Percentiles rank a stretch among this genome's conserved stretches.
phyloP scores from a whole-genome alignment of 2,113 vertebrate genomes.

The Equus quagga region DNA sequence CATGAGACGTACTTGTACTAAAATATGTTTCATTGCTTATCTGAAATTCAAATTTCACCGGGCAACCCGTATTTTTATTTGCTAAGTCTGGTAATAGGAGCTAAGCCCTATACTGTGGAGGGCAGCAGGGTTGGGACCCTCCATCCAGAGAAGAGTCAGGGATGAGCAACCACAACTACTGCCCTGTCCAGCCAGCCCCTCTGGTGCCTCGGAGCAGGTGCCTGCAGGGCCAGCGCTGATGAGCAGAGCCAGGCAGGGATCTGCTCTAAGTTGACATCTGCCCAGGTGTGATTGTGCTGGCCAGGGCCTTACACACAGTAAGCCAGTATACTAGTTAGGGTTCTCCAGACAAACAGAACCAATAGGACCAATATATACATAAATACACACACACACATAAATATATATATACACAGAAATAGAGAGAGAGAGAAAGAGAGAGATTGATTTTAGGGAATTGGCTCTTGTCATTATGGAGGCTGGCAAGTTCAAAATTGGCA shows the following conservation, averaged over 20 bases:
- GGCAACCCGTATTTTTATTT: background rate
- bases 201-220: background rate
- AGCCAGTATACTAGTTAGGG: background rate
- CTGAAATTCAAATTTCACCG: constrained; percentile 13
- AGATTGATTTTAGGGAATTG: background rate
- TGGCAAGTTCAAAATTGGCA: background rate
- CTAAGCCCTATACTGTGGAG: background rate
- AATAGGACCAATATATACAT: too few relatives aligned
- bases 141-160: background rate
- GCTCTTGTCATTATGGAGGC: background rate
- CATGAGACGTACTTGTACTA: background rate
- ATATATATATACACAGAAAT: too few relatives aligned
- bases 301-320: background rate
- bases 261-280: background rate
- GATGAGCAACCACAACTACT: background rate
- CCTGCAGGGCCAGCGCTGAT: background rate
- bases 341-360: background rate
- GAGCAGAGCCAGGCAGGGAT: background rate
- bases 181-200: background rate
- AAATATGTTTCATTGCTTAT: constrained; percentile 37
- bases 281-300: background rate
- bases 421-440: background rate
- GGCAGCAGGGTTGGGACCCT: background rate
- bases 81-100: background rate
- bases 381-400: too few relatives aligned